phyloP scores from a whole-genome alignment of 2,113 vertebrate genomes.

The Labrus mixtus region DNA sequence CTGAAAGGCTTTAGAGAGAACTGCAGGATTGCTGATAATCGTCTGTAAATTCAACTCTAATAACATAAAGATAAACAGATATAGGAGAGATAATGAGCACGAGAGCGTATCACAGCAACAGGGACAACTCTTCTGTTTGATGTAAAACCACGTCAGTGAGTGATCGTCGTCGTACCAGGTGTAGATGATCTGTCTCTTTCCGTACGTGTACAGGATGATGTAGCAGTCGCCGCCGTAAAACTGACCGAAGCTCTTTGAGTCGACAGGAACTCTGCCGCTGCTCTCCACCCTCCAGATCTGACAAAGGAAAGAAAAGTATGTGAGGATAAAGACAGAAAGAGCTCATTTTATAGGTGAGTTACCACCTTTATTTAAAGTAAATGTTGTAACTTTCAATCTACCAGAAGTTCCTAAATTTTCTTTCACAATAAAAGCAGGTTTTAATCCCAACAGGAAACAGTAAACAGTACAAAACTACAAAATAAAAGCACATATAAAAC shows the following conservation, averaged over 20 bases:
- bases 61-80: neutral
- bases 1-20: too few relatives aligned
- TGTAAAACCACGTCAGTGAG: neutral
- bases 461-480: too few relatives aligned
- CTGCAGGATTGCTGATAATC: too few relatives aligned
- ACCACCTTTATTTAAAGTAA: too few relatives aligned
- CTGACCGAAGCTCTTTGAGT: conserved; percentile 83
- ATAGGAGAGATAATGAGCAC: neutral
- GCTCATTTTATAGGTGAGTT: too few relatives aligned
- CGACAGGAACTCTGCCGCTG: conserved; percentile 83
- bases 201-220: conserved; percentile 92
- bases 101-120: neutral
- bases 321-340: too few relatives aligned
- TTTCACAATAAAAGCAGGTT: too few relatives aligned
- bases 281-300: conserved; percentile 94
- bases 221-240: conserved; percentile 95
- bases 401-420: too few relatives aligned
- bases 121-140: neutral
- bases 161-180: conserved; percentile 84
- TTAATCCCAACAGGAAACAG: too few relatives aligned
- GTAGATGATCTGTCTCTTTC: conserved; percentile 90
- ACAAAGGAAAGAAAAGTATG: neutral
- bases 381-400: too few relatives aligned
- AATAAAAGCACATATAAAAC: too few relatives aligned
- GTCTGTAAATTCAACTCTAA: too few relatives aligned